These are phyloP conservation scores for Zaprionus gabonicus DNA, from an alignment of 1,140 invertebrate species.

Conservation along the genomic window DNA sequence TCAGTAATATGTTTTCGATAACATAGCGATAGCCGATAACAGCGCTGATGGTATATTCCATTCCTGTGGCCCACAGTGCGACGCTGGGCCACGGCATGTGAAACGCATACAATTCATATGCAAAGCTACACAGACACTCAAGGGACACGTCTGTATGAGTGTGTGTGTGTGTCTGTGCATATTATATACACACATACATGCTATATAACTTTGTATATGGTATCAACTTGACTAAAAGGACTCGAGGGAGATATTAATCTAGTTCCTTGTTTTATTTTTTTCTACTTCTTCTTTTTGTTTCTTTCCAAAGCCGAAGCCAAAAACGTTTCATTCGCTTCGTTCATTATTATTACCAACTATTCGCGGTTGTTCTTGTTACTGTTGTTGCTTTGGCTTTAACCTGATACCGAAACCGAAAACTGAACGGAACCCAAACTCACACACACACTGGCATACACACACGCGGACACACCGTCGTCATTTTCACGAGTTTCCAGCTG, in stretches of 20 bases:
- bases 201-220: conserved; percentile 42
- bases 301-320: conserved; percentile 54
- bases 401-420: conserved; percentile 76
- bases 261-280: conserved; percentile 51
- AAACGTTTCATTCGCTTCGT: conserved; percentile 67
- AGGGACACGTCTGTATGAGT: conserved; percentile 26
- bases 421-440: conserved; percentile 57
- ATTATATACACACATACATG: conserved; percentile 41
- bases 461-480: conserved; percentile 19
- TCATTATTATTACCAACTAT: conserved; percentile 82
- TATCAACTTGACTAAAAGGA: conserved; percentile 80
- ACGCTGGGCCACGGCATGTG: conserved; percentile 43
- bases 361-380: conserved; percentile 54
- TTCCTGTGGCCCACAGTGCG: conserved; percentile 38
- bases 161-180: conserved; percentile 2
- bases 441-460: conserved; percentile 14
- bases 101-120: conserved; percentile 73
- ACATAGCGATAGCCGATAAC: background rate
- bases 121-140: conserved; percentile 58
- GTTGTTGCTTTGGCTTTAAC: conserved; percentile 58
- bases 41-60: background rate
- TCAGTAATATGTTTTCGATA: background rate
- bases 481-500: conserved; percentile 74
- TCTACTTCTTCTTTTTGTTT: conserved; percentile 22
- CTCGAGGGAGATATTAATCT: conserved; percentile 82